Base-by-base conservation (phyloP, 2,888 invertebrate species). In the Patella ulyssiponensis region DNA sequence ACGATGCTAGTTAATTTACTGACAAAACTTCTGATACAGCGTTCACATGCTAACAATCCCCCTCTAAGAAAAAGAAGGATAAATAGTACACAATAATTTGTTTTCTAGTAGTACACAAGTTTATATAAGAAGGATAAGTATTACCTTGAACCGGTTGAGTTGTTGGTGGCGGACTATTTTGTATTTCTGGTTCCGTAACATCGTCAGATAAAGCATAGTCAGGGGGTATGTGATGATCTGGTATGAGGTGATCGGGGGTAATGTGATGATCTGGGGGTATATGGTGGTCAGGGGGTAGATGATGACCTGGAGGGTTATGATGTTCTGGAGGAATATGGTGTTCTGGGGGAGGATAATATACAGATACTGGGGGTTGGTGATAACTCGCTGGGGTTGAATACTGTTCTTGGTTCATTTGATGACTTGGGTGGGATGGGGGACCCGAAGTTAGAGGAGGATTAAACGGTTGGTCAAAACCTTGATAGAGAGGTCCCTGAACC, bases 261-360 rank as follows among this genome's bases (percentile, higher is more conserved):
- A 64, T 23, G 14, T 23, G 11, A 23, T 64, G 20, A 12, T 64
- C 64, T 23, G 64, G 20, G 20, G 20, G 20, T 23, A 64, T 23
- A 64, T 64, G 64, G 11, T 64, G 64, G 14, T 64, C 64, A 23
- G 64, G 64, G 7, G 64, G 64, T 23, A 64, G 64, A 64, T 64
- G 64, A 12, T 64, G 64, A 3, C 44, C 44, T 9, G 44, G 9
- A 23, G 64, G 20, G 20, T 23, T 23, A 23, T 20, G 64, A 5
- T 20, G 20, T 23, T 64, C 64, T 12, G 64, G 20, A 23, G 64
- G 20, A 12, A 14, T 15, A 23, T 64, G 64, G 23, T 64, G 64
- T 14, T 64, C 11, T 64, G 20, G 20, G 20, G 64, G 23, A 14
- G 64, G 11, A 12, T 23, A 20, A 23, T 64, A 23, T 2, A 23